phyloP scores from a whole-genome alignment of 92 coral and sea anemone genomes.

The Paragorgia papillata region DNA sequence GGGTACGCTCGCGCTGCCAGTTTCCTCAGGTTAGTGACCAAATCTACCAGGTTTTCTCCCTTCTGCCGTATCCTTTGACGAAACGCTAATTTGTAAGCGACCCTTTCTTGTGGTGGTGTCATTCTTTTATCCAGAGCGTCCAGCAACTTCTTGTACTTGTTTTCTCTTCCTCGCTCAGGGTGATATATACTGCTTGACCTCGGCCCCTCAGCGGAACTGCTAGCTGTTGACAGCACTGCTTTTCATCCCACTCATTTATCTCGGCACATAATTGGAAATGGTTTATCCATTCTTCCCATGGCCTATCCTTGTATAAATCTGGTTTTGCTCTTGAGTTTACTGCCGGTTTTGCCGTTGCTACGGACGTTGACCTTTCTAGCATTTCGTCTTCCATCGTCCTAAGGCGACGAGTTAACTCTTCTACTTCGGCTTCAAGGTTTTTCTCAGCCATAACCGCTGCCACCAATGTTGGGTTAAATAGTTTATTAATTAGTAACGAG shows the following conservation, averaged over 20 bases:
- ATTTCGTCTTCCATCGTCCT: neutral
- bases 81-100: conserved; percentile 34
- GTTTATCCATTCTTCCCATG: conserved; percentile 39
- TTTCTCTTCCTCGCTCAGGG: conserved; percentile 17
- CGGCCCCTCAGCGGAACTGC: conserved; percentile 33
- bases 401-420: neutral
- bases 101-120: conserved; percentile 32
- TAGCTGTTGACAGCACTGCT: conserved; percentile 34
- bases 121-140: conserved; percentile 4
- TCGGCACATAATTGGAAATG: conserved; percentile 39
- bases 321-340: conserved; percentile 22
- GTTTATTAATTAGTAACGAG: neutral
- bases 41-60: no score
- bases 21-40: no score
- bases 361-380: neutral
- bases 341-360: neutral
- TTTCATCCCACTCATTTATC: conserved; percentile 31
- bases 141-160: neutral
- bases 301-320: conserved; percentile 7
- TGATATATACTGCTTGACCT: conserved; percentile 12
- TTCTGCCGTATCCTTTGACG: no score
- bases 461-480: neutral
- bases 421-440: neutral
- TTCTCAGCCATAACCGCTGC: conserved; percentile 5
- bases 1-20: conserved; percentile 19